These are phyloP conservation scores for Calliphora vicina DNA, from an alignment of 1,140 invertebrate genomes.

Conservation along the genomic window DNA sequence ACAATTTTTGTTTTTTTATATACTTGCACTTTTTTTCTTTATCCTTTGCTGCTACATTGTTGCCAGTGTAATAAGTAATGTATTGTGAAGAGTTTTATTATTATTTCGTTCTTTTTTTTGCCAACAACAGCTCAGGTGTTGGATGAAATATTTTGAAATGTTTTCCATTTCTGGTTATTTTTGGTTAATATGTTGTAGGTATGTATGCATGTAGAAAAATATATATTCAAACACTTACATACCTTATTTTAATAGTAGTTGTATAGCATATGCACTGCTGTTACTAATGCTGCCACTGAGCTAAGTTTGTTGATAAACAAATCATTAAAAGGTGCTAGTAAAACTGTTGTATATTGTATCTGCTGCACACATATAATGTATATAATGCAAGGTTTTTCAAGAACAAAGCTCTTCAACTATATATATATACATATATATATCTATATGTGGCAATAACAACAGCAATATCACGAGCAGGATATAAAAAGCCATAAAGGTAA, in stretches of 20 bases:
- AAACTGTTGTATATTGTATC: not conserved
- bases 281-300: too few species aligned
- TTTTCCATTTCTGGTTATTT: not conserved
- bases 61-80: not conserved
- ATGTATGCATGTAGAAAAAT: too few species aligned
- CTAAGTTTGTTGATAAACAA: not conserved
- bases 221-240: too few species aligned
- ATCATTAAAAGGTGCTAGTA: not conserved
- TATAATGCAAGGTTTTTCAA: not conserved
- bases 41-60: not conserved
- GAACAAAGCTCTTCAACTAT: not conserved
- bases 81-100: not conserved
- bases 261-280: not conserved
- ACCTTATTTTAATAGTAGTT: too few species aligned
- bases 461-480: not conserved
- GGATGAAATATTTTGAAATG: not conserved
- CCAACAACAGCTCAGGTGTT: not conserved
- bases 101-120: too few species aligned
- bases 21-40: not conserved
- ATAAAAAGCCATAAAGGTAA: not conserved
- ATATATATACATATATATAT: too few species aligned
- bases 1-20: not conserved
- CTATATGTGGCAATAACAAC: too few species aligned
- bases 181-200: not conserved
- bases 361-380: too few species aligned